These are phyloP conservation scores for Hippasteria phrygiana DNA, from an alignment of 53 echinoderm and acorn worm species.

Conservation along the genomic window DNA sequence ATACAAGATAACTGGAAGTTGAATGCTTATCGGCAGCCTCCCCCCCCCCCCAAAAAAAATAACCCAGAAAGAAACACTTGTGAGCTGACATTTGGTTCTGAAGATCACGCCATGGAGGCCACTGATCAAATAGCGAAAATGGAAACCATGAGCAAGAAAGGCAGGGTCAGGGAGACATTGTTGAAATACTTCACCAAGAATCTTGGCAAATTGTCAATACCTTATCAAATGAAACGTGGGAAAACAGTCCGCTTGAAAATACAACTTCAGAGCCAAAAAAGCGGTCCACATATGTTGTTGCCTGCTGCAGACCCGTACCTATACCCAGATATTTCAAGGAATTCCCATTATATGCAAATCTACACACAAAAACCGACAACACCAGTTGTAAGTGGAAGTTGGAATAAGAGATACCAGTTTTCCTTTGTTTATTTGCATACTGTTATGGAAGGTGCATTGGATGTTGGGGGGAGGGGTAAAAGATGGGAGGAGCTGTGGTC, in stretches of 20 bases:
- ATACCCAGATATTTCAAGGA: neutral
- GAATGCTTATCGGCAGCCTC: too few species aligned
- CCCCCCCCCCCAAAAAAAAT: too few species aligned
- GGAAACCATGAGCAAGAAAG: neutral
- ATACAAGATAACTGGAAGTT: too few species aligned
- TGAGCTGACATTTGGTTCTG: too few species aligned
- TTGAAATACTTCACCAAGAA: slow-evolving; percentile 12
- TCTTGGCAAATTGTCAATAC: slow-evolving; percentile 35
- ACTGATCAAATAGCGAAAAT: neutral
- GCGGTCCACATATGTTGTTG: neutral
- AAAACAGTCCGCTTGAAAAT: neutral
- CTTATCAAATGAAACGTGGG: neutral
- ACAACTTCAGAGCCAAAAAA: neutral
- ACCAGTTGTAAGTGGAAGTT: too few species aligned
- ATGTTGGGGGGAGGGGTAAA: too few species aligned
- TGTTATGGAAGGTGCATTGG: too few species aligned
- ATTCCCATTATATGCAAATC: slow-evolving; percentile 12
- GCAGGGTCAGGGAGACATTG: neutral
- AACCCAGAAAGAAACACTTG: too few species aligned
- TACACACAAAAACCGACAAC: neutral
- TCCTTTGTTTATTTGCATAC: too few species aligned
- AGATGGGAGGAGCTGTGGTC: too few species aligned
- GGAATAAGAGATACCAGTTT: too few species aligned
- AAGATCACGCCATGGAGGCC: too few species aligned
- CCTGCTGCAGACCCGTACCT: neutral